Evolutionary conservation across 2,888 invertebrate species (phyloP), one percentile per base, ranked within the genome.

Genomic region (Chironomus riparius): DNA sequence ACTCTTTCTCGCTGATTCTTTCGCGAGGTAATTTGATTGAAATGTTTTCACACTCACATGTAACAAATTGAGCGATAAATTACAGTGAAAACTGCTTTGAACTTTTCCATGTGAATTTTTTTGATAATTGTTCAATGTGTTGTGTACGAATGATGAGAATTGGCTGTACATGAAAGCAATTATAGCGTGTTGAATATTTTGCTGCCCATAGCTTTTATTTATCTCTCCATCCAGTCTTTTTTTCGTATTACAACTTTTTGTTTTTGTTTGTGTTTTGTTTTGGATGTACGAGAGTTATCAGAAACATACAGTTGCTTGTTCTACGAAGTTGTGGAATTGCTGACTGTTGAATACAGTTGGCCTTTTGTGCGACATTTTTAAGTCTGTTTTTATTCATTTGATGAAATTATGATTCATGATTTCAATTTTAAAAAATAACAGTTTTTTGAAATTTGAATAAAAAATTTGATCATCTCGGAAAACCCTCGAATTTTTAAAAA

Each of bases 11-110:
- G 22, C 65, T 65, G 65, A 65, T 68, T 74, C 68, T 68, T 65
- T 68, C 74, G 65, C 74, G 48, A 65, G 68, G n/a, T 62, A 68
- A 65, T 74, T 65, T 72, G 72, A 61, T 72, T 72, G 62, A 72
- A 74, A 65, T 74, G 38, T 74, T 74, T 74, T 68, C 68, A 74
- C 48, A 61, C 68, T 68, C 74, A 22, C 74, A 62, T 68, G 47
- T 38, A 47, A 47, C 68, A 74, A 74, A 74, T 74, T 74, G 47
- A 74, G 65, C 22, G 48, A 68, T 48, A 74, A 74, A 21, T 68
- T 61, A 65, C 74, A 62, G 74, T 65, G 24, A 61, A 71, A 15
- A 15, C 62, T 38, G 47, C 22, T 10, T 47, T 74, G 21, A 62
- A n/a, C 10, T 21, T 47, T 21, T 56, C 21, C 61, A 71, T 56